Conservation (phyloP, 1,140 invertebrate genomes). For the Brachionus asplanchnoidis region DNA sequence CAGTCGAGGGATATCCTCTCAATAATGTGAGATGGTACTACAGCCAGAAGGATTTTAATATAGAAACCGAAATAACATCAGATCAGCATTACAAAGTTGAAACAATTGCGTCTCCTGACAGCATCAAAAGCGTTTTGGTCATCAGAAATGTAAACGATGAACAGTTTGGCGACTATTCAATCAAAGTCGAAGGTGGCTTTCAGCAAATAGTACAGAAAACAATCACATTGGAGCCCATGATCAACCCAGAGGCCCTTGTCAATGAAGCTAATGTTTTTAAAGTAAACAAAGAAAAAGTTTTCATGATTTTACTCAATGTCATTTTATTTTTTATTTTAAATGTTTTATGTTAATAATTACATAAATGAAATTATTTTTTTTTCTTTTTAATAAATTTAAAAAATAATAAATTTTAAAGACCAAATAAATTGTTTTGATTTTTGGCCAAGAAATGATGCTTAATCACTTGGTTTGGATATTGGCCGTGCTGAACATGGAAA, state of each 20-base stretch:
- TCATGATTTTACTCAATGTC: not conserved
- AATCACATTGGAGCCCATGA: conserved; percentile 33
- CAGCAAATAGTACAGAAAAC: conserved; percentile 39
- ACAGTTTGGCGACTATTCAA: conserved; percentile 39
- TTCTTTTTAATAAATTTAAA: not conserved
- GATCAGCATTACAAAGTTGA: conserved; percentile 27
- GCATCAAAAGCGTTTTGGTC: conserved; percentile 17
- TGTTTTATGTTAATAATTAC: not conserved
- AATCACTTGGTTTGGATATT: conserved; percentile 40
- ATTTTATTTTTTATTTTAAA: not conserved
- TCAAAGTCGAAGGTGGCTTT: conserved; percentile 18
- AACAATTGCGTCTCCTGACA: conserved; percentile 27
- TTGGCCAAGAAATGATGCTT: conserved; percentile 17
- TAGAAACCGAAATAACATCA: conserved; percentile 22
- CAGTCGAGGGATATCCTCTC: conserved; percentile 34
- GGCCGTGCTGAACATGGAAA: conserved; percentile 31
- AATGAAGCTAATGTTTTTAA: not conserved
- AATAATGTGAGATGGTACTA: conserved; percentile 35
- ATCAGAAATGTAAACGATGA: conserved; percentile 31
- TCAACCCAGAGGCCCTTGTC: not conserved
- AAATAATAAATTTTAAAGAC: conserved; percentile 20
- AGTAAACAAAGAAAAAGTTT: not conserved
- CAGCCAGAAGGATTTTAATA: conserved; percentile 24
- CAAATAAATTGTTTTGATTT: conserved; percentile 31
- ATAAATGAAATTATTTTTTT: not conserved